Evolutionary conservation across 1,140 invertebrate genomes (phyloP), one percentile per base, ranked within the genome.

Genomic region (Episyrphus balteatus): DNA sequence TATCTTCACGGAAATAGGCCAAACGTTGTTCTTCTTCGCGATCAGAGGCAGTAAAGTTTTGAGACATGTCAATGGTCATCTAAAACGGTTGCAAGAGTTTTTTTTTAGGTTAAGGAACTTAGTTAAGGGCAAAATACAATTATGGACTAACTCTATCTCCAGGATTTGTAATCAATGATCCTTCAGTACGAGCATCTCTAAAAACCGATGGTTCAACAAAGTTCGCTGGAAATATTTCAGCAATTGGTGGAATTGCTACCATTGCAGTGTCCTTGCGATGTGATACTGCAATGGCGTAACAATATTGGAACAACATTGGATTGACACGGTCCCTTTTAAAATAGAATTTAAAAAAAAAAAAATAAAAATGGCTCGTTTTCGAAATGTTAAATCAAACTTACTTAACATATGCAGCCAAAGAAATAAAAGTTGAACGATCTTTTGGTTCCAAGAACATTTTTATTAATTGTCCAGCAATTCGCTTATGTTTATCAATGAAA

Each of bases 41-140:
- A 55, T 84, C 77, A 0, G 78, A 78, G 0, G 81, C 82, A 2
- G 81, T 80, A 54, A 74, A 82, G 55, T 83, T 78, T 49, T 69
- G 69, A 10, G 80, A 77, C 51, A 83, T 81, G 47, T 77, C 74
- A 39, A 84, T 74, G 7, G 48, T 45, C 7, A 33, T 36, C 50
- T 51, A 42, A n/a, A n/a, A n/a, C n/a, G n/a, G n/a, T n/a, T n/a
- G n/a, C n/a, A n/a, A n/a, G n/a, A n/a, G n/a, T n/a, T n/a, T n/a
- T n/a, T n/a, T n/a, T n/a, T n/a, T n/a, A n/a, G n/a, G n/a, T n/a
- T n/a, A n/a, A n/a, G n/a, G n/a, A n/a, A n/a, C n/a, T n/a, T n/a
- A n/a, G n/a, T n/a, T n/a, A n/a, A n/a, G n/a, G n/a, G n/a, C n/a
- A n/a, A n/a, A n/a, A n/a, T n/a, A n/a, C n/a, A n/a, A n/a, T n/a